These are phyloP conservation scores for Bos javanicus DNA, from an alignment of 2,113 vertebrate genomes.

Conservation along the genomic window DNA sequence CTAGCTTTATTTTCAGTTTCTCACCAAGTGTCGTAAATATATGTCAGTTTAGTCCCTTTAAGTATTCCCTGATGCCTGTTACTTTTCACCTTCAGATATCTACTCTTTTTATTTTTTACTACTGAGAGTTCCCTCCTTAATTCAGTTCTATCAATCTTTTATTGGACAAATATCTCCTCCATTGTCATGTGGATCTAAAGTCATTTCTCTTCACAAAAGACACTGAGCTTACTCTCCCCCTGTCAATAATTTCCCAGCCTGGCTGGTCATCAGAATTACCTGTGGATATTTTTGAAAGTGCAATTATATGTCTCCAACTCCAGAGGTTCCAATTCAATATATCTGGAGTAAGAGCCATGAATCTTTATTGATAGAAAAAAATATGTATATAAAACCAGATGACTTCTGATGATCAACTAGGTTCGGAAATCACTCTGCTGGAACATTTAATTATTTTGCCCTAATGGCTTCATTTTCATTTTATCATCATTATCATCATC, in stretches of 20 bases:
- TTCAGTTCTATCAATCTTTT: not conserved
- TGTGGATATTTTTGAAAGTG: not conserved
- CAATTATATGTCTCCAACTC: not conserved
- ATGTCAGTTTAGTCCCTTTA: not conserved
- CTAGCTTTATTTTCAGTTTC: not conserved
- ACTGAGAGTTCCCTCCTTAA: not conserved
- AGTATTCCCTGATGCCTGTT: not conserved
- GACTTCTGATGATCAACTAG: slow-evolving; percentile 1
- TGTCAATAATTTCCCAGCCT: not conserved
- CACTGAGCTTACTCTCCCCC: not conserved
- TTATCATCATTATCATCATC: not conserved
- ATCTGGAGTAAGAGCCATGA: not conserved
- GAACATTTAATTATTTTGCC: slow-evolving; percentile 12
- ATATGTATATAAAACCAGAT: not conserved
- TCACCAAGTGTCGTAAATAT: not conserved
- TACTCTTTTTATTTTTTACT: not conserved
- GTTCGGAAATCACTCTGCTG: not conserved
- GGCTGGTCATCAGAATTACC: not conserved
- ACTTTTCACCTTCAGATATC: not conserved
- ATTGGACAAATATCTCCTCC: not conserved
- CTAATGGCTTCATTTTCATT: slow-evolving; percentile 19
- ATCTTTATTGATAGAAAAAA: not conserved
- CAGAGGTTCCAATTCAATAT: not conserved
- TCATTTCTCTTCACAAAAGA: not conserved
- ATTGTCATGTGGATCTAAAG: not conserved